Percentiles rank a stretch among this genome's conserved stretches.
These are phyloP conservation scores for Cyclopterus lumpus DNA, from an alignment of 2,797 vertebrate species.

Conservation along the genomic window DNA sequence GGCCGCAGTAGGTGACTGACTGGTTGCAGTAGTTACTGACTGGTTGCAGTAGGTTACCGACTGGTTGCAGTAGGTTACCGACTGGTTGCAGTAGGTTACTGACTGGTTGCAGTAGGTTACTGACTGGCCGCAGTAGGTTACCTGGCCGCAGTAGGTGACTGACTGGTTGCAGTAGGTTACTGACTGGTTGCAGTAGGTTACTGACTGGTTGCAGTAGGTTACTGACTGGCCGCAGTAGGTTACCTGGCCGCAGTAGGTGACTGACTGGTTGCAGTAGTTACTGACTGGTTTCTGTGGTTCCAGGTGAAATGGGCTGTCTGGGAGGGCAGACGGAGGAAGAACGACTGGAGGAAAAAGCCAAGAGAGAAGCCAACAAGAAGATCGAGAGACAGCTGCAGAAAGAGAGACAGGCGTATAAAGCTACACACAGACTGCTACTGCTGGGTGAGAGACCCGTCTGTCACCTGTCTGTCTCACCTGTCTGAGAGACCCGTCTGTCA, in stretches of 20 bases:
- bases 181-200: not conserved
- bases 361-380: constrained; percentile 97
- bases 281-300: not conserved
- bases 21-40: too few species aligned
- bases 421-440: constrained; percentile 94
- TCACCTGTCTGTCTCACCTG: not conserved
- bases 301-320: constrained; percentile 90
- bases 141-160: too few species aligned
- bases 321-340: constrained; percentile 96
- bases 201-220: not conserved
- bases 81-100: too few species aligned
- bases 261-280: not conserved
- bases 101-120: too few species aligned
- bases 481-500: too few species aligned
- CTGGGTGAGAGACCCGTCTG: constrained; percentile 81
- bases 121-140: too few species aligned
- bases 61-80: too few species aligned
- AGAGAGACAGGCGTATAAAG: constrained; percentile 95
- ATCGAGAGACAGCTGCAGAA: constrained; percentile 98
- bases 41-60: too few species aligned
- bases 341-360: constrained; percentile 95
- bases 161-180: too few species aligned
- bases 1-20: too few species aligned
- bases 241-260: too few species aligned
- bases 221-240: too few species aligned